phyloP scores from a whole-genome alignment of 2,797 vertebrate species.

The Sylvilagus floridanus region DNA sequence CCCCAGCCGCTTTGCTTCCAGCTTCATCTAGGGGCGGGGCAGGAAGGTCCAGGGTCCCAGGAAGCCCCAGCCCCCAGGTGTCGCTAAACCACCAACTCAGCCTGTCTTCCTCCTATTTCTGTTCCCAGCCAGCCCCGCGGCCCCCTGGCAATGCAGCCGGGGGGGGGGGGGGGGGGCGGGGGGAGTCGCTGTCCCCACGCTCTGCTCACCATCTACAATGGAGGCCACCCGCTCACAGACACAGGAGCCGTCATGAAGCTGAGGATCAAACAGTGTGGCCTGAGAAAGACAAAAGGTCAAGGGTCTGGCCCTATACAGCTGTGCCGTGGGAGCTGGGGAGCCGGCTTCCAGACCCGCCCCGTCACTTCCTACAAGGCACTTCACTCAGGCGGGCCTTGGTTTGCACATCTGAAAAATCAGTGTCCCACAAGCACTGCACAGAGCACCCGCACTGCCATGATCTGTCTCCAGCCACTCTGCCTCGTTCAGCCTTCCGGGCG shows the following conservation, averaged over 20 bases:
- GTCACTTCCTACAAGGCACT: neutral
- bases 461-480: neutral
- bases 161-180: slow-evolving; percentile 8
- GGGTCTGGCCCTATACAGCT: neutral
- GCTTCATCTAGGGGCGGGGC: neutral
- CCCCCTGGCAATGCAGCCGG: neutral
- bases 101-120: neutral
- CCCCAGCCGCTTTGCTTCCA: neutral
- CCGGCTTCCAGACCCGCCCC: neutral
- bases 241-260: slow-evolving; percentile 91
- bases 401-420: neutral
- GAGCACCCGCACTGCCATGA: neutral
- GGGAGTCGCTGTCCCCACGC: slow-evolving; percentile 77
- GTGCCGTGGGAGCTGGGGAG: neutral
- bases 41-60: neutral
- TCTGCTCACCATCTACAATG: slow-evolving; percentile 92
- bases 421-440: no score
- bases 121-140: fast-evolving
- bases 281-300: slow-evolving; percentile 79
- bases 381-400: neutral
- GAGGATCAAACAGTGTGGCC: slow-evolving; percentile 95
- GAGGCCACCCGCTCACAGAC: slow-evolving; percentile 93
- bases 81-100: neutral
- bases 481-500: neutral
- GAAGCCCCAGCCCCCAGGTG: neutral